Percentiles rank a stretch among this genome's conserved stretches.
phyloP scores from a whole-genome alignment of 2,797 vertebrate genomes.

The Buphagus erythrorhynchus region DNA sequence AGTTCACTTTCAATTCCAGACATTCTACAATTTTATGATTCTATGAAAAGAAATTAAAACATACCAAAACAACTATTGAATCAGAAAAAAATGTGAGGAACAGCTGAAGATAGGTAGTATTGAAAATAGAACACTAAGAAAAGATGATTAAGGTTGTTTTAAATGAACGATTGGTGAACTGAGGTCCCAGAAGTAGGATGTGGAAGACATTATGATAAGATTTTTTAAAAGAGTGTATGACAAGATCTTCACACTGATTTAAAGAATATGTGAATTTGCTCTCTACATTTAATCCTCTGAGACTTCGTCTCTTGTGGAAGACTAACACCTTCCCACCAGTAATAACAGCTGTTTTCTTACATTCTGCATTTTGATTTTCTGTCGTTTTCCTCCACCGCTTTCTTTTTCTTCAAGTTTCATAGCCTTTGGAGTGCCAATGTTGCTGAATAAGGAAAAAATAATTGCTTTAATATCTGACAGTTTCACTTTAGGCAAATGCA shows the following conservation, averaged over 20 bases:
- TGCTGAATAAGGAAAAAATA: not conserved
- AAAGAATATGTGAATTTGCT: not conserved
- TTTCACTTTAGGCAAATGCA: conserved; percentile 4
- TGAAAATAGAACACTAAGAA: not conserved
- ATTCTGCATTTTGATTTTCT: not conserved
- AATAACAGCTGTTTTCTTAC: not conserved
- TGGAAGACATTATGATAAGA: not conserved
- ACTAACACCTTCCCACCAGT: not conserved
- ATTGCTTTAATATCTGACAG: not conserved
- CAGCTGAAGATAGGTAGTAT: not conserved
- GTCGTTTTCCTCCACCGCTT: rapidly evolving
- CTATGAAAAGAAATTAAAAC: not conserved
- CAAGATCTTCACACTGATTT: not conserved
- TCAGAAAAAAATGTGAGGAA: not conserved
- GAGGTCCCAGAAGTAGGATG: not conserved
- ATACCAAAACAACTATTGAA: not conserved
- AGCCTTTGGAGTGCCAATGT: not conserved
- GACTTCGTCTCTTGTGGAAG: not conserved
- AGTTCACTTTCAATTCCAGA: not conserved
- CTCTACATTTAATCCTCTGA: not conserved
- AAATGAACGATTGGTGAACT: not conserved
- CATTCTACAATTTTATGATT: not conserved
- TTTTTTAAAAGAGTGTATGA: not conserved
- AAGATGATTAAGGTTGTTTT: not conserved
- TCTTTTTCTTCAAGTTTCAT: not conserved